These are phyloP conservation scores for Petromus typicus DNA, from an alignment of 2,113 vertebrate species.

Conservation along the genomic window DNA sequence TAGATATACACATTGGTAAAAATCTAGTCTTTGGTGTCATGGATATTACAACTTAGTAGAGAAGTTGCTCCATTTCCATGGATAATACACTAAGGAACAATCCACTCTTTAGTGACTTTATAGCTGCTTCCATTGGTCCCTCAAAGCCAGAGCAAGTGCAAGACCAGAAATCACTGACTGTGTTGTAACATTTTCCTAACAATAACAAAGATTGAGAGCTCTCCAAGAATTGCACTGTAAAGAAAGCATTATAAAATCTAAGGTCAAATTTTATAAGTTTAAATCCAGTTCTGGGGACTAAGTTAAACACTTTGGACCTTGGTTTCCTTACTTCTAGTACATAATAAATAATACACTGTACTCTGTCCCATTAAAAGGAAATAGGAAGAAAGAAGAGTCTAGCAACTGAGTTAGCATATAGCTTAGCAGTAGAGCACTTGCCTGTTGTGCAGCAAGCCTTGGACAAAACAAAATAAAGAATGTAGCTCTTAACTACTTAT, in stretches of 20 bases:
- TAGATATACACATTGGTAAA: not conserved
- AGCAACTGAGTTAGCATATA: too few species aligned
- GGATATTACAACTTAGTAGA: not conserved
- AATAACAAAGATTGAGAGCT: not conserved
- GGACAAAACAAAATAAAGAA: not conserved
- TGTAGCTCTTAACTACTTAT: not conserved
- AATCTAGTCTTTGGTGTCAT: not conserved
- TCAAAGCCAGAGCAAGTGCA: not conserved
- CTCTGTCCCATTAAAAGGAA: not conserved
- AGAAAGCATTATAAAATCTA: not conserved
- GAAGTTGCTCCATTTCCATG: not conserved
- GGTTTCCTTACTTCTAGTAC: not conserved
- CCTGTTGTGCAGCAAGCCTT: not conserved
- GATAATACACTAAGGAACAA: not conserved
- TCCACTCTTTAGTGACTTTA: not conserved
- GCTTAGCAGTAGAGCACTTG: not conserved
- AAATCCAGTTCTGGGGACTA: not conserved
- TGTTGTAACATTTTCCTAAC: not conserved
- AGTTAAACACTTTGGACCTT: not conserved
- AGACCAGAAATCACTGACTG: constrained; percentile 33
- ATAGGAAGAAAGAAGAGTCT: not conserved
- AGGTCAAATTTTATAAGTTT: not conserved
- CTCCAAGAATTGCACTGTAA: not conserved
- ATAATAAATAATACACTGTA: fast-evolving
- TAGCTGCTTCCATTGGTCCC: not conserved